A percentile compares a stretch with the other conserved stretches of the same genome.
These are phyloP conservation scores for Arremon aurantiirostris DNA, from an alignment of 2,797 vertebrate species.

Conservation along the genomic window DNA sequence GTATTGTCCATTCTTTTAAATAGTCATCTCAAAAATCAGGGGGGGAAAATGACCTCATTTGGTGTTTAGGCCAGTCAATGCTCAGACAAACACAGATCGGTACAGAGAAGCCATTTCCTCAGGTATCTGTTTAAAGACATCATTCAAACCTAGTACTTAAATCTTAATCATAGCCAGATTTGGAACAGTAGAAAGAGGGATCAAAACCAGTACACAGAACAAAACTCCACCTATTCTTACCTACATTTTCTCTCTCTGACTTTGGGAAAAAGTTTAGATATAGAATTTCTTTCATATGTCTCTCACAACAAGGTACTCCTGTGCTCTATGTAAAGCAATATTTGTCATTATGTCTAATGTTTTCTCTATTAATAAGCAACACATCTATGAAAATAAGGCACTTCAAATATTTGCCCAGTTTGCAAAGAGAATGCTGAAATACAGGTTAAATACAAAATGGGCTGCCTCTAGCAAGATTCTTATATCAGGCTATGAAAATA, in stretches of 20 bases:
- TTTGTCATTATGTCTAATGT: not conserved
- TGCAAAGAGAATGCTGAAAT: not conserved
- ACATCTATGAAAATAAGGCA: not conserved
- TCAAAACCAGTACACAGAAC: not conserved
- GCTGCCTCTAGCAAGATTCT: fast-evolving
- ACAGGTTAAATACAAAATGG: not conserved
- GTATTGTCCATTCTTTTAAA: not conserved
- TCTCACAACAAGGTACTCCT: not conserved
- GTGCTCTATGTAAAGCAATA: not conserved
- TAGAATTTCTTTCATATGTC: fast-evolving
- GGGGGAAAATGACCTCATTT: not conserved
- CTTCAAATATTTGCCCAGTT: not conserved
- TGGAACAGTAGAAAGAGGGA: not conserved
- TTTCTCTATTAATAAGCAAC: not conserved
- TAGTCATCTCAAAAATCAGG: not conserved
- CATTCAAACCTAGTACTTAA: not conserved
- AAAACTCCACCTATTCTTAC: not conserved
- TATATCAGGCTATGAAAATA: not conserved
- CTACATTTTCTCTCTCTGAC: not conserved
- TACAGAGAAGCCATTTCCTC: not conserved
- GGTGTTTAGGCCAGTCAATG: not conserved
- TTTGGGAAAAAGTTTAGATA: not conserved
- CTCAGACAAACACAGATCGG: not conserved
- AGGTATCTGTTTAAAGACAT: not conserved
- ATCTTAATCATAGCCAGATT: not conserved